Base-by-base conservation (phyloP, 2,888 invertebrate genomes). In the Neocrepidodera transversa region DNA sequence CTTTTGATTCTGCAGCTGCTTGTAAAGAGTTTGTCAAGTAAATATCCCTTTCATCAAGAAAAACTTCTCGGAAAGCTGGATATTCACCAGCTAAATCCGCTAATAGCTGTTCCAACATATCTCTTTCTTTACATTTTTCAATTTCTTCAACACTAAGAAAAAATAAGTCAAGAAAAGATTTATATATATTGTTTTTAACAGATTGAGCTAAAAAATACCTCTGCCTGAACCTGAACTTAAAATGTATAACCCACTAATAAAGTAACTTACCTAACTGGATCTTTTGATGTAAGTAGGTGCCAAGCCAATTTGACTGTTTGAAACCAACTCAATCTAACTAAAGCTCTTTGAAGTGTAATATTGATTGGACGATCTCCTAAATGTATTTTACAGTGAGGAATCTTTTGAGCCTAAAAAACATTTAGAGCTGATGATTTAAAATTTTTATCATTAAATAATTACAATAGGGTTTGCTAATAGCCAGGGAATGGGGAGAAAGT, bases 361-460 rank as follows among this genome's bases (percentile, higher is more conserved):
- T 93, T 89, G 68, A 97, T 93, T 2, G 97, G 95, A 47, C 98
- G 86, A 79, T 99, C 98, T 0, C 97, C 98, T 67, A 98, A 83
- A 64, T 93, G 92, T 7, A 98, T 82, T 59, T 89, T 82, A 78
- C 96, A 97, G 58, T 90, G 87, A 1, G 89, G 90, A 55, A 93
- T 82, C 75, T 88, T 87, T 66, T 85, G 85, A 1, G 91, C 92
- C 92, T 93, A 72, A 57, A n/a, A n/a, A n/a, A n/a, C n/a, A n/a
- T n/a, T n/a, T n/a, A n/a, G n/a, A n/a, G n/a, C n/a, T n/a, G n/a
- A 62, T n/a, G n/a, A n/a, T n/a, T n/a, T n/a, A n/a, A n/a, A n/a
- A n/a, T n/a, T n/a, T n/a, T n/a, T n/a, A n/a, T n/a, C n/a, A n/a
- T n/a, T n/a, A n/a, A n/a, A n/a, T n/a, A n/a, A n/a, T n/a, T n/a